Evolutionary conservation across 2,113 vertebrate species (phyloP), one percentile per base, ranked within the genome.

Genomic region (Neodontobutis hainanensis): DNA sequence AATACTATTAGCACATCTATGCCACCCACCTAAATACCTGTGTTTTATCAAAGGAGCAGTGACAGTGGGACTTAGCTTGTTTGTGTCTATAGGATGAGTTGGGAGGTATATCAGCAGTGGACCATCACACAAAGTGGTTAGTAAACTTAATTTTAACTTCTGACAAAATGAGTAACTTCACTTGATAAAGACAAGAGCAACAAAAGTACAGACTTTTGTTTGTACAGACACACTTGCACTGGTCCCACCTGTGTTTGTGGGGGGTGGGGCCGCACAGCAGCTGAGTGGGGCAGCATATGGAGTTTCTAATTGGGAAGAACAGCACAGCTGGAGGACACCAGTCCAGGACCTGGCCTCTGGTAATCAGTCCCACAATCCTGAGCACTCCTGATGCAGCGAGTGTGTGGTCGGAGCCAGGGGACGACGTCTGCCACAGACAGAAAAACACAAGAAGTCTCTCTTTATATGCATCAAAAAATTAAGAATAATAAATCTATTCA

Each of bases 21-120:
- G 86, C 91, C 91, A 87, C 92, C 92, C 93, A 94, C 91, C 9
- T 76, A 87, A 86, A 92, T 93, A 93, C 92, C 91, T 93, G 85
- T 58, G 50, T 92, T 87, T 48, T 80, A 73, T 87, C 85, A 86
- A 82, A 82, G 66, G 9, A 73, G 62, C 42, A 8, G 47, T 19
- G 51, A 58, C 70, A 73, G 69, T 61, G 49, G 8, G 61, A 78
- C 63, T 82, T 53, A 59, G 38, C 77, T 16, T 76, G 56, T 66
- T 58, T 68, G 35, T 50, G 44, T 51, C 46, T 49, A 64, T 53
- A 53, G 11, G 70, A 53, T 5, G 65, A 52, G 44, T 5, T 70
- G 68, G 61, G 61, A 53, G 70, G 40, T n/a, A 3, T 6, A 69
- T 27, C 45, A 59, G 16, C 12, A 12, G 49, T 34, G 66, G 40